phyloP scores from a whole-genome alignment of 1,140 invertebrate genomes.

The Atopsyche davidsoni region DNA sequence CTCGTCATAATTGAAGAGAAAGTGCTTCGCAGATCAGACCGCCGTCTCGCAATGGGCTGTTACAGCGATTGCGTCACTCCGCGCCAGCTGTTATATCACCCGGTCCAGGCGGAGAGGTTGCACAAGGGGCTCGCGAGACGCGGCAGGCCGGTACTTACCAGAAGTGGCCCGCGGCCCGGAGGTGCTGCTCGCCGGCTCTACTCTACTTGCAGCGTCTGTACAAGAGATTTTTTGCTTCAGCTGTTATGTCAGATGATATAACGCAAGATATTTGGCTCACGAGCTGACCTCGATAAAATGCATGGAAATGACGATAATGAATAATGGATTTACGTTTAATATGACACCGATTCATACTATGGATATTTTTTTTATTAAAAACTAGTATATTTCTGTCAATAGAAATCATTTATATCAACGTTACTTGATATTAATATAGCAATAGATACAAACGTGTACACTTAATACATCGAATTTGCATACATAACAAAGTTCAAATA shows the following conservation, averaged over 20 bases:
- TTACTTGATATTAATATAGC: too few species aligned
- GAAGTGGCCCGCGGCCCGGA: conserved; percentile 12
- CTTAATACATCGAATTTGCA: too few species aligned
- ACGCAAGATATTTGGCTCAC: not conserved
- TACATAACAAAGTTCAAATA: too few species aligned
- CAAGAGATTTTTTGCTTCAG: not conserved
- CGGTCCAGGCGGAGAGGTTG: not conserved
- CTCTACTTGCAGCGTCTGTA: not conserved
- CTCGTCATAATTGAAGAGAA: conserved; percentile 14
- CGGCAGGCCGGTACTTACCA: conserved; percentile 7
- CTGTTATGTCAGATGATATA: conserved; percentile 12
- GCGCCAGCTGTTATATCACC: conserved; percentile 6
- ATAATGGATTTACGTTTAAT: too few species aligned
- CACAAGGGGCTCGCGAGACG: conserved; percentile 3
- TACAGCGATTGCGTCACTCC: conserved; percentile 14
- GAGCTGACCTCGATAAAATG: conserved; percentile 9
- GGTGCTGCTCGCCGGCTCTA: conserved; percentile 1
- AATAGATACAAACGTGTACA: too few species aligned
- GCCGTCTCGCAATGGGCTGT: not conserved
- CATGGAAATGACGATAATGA: too few species aligned
- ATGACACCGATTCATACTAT: too few species aligned
- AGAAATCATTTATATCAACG: too few species aligned
- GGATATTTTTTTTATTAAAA: too few species aligned
- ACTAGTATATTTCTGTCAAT: too few species aligned
- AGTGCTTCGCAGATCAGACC: conserved; percentile 16